Evolutionary conservation across 2,113 vertebrate species (phyloP), one percentile per base, ranked within the genome.

Genomic region (Cyanoramphus novaezelandiae): DNA sequence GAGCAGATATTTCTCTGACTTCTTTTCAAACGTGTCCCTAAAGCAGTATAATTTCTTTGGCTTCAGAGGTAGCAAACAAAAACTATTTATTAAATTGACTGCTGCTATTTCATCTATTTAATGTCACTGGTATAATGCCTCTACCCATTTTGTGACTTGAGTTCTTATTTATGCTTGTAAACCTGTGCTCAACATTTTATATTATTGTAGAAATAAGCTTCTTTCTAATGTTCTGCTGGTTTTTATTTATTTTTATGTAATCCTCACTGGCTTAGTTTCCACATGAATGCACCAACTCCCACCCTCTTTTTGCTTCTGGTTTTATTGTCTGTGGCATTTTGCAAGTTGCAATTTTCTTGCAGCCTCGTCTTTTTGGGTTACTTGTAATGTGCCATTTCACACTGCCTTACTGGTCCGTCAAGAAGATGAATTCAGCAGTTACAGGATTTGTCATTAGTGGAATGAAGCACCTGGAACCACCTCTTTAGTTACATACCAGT

Each of bases 121-220:
- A 82, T 95, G 81, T n/a, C 67, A 39, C 63, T 82, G 55, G 9
- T 60, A 46, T 77, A 87, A 82, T 23, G 50, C 70, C 75, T 64
- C 63, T 88, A 62, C 39, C 21, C 68, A 77, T 92, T 93, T 82
- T 90, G 81, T 82, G 50, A 82, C 87, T 81, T 33, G 24, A 91
- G 24, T 82, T 94, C 78, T 92, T 91, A 91, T 85, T 92, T 93
- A 85, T 82, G 88, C 72, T 79, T 84, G 35, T 69, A 94, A 96
- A 97, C 92, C 92, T 62, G 77, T 92, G 88, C 91, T 95, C 94
- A 97, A 82, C 49, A 63, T 96, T 96, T 94, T 50, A 70, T 24
- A 50, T 80, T 95, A 94, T 91, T 95, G 63, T 2, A 96, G 62
- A 84, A 96, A 93, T 94, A 96, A 97, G 80, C 96, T 94, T 77